These are phyloP conservation scores for Cisticola juncidis DNA, from an alignment of 2,113 vertebrate species.

Conservation along the genomic window DNA sequence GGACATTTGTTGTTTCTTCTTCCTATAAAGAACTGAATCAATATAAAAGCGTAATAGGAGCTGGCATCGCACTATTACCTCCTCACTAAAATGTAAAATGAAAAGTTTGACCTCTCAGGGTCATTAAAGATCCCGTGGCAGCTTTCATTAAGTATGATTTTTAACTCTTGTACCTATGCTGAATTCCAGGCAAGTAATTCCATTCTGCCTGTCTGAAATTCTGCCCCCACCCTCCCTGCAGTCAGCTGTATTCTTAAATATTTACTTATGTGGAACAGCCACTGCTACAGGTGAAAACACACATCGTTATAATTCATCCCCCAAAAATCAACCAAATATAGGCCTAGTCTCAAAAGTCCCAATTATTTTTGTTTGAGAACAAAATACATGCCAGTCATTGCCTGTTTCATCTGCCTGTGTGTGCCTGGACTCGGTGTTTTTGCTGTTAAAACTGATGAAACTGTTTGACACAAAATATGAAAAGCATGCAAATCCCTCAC, in stretches of 20 bases:
- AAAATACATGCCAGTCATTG: constrained; percentile 54
- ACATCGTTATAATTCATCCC: constrained; percentile 9
- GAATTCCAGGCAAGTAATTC: neutral
- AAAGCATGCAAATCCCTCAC: constrained; percentile 23
- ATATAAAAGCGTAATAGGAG: neutral
- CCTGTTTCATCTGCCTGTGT: constrained; percentile 54
- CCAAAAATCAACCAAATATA: neutral
- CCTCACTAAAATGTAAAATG: neutral
- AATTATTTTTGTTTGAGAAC: constrained; percentile 58
- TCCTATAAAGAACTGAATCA: neutral
- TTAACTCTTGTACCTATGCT: constrained; percentile 15
- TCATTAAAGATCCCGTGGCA: constrained; percentile 26
- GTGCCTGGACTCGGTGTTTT: constrained; percentile 40
- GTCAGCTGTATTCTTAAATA: neutral
- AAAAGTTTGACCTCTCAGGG: constrained; percentile 17
- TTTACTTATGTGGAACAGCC: neutral
- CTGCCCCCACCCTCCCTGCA: neutral
- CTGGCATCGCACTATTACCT: neutral
- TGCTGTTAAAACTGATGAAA: constrained; percentile 33
- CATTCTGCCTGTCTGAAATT: neutral
- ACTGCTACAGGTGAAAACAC: constrained; percentile 34
- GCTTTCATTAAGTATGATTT: constrained; percentile 37
- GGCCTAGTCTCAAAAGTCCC: constrained; percentile 55
- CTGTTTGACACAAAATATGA: constrained; percentile 34
- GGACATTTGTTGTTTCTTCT: neutral